Evolutionary conservation across 2,888 invertebrate species (phyloP), one percentile per base, ranked within the genome.

Genomic region (Rotaria sp.): DNA sequence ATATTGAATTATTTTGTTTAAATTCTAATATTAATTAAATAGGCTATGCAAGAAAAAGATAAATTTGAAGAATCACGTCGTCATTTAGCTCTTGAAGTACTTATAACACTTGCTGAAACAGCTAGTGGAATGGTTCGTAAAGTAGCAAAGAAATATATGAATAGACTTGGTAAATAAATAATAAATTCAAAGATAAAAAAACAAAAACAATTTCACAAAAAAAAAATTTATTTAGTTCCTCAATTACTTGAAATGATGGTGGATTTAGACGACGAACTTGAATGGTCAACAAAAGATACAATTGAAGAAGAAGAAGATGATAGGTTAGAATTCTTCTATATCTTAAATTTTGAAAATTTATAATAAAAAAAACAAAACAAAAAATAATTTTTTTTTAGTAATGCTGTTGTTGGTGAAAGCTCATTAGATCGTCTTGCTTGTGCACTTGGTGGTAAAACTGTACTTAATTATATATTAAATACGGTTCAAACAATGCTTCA

Each of bases 351-450:
- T 24, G 13, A 59, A 75, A 15, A 18, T 75, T 59, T 3, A 50
- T 45, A 45, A 45, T 8, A 45, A 45, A 11, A 5, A 45, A 8
- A 45, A 8, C 11, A 11, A 11, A 45, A 11, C 13, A 2, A 45
- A 45, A 45, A 2, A 13, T 50, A 41, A 7, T 85, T 24, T 5
- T 2, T 11, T 7, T 80, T 80, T 80, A 80, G 87, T 86, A 96
- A 97, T 91, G 95, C 95, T 89, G 95, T 96, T 13, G 95, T 96
- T 84, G 99, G 96, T 0, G 99, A 99, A 91, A 96, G 96, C 41
- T 96, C 97, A 15, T 92, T 99, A 87, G 99, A 99, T 92, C 94
- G 99, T 88, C 93, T 99, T 90, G 96, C 98, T n/a, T 97, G 97
- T 91, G 96, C 96, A 7, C 93, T 99, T 38, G 97, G 97, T 88